A percentile compares a stretch with the other conserved stretches of the same genome.
Evolutionary conservation across 2,797 vertebrate species (phyloP).

Genomic region (Florisuga fusca): DNA sequence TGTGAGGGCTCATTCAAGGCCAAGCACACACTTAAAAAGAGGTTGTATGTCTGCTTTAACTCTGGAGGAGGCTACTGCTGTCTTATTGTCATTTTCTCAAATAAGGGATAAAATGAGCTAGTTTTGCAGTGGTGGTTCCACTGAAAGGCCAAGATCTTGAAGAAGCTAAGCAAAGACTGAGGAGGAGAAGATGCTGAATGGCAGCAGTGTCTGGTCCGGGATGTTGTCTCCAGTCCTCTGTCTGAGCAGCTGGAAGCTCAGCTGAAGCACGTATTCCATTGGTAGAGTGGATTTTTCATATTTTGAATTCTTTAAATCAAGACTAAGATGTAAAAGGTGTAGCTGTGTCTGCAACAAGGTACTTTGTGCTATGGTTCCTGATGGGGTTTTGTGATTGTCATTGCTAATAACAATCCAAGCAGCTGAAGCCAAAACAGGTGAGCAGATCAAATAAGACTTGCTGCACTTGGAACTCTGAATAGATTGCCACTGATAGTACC

Average conservation of each 20-base stretch:
- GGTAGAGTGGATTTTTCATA: not conserved
- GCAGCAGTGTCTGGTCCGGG: not conserved
- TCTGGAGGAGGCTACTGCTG: not conserved
- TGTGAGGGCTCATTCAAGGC: not conserved
- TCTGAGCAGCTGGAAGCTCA: not conserved
- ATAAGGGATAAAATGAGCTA: not conserved
- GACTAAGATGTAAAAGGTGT: not conserved
- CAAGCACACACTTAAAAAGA: not conserved
- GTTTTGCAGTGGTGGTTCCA: not conserved
- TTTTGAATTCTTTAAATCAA: not conserved
- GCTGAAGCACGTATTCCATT: not conserved
- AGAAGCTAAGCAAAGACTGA: not conserved
- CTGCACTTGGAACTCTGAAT: not conserved
- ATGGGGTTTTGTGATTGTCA: not conserved
- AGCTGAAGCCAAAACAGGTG: not conserved
- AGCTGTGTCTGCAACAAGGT: not conserved
- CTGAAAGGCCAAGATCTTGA: not conserved
- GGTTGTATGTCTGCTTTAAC: not conserved
- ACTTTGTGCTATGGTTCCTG: not conserved
- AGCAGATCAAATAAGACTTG: not conserved
- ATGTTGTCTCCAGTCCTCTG: not conserved
- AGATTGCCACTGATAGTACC: not conserved
- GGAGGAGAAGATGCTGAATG: not conserved
- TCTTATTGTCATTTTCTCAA: not conserved
- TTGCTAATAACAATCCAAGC: not conserved